Percentiles rank a stretch among this genome's conserved stretches.
Conservation (phyloP, 2,797 vertebrate species). For the Crocidura indochinensis region DNA sequence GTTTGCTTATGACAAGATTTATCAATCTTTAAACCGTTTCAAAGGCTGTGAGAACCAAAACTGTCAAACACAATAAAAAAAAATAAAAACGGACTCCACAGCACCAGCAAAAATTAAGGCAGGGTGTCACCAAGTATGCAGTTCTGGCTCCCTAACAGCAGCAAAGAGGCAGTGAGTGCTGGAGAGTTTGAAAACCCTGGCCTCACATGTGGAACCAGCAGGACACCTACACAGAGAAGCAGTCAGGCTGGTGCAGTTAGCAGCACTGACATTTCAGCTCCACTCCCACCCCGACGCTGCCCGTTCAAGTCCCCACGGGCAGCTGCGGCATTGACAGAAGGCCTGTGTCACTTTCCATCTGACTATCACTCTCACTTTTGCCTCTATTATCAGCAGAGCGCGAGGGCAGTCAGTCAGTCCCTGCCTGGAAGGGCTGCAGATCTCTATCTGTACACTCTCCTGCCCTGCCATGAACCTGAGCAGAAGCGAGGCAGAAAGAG, state of each 20-base stretch:
- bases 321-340: conserved; percentile 90
- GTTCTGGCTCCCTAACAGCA: conserved; percentile 48
- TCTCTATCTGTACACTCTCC: conserved; percentile 90
- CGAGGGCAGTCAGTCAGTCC: conserved; percentile 90
- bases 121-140: conserved; percentile 74
- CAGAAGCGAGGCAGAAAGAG: conserved; percentile 51
- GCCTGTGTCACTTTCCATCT: conserved; percentile 92
- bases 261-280: conserved; percentile 94
- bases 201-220: conserved; percentile 88
- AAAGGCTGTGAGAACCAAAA: conserved; percentile 80
- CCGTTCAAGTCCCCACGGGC: conserved; percentile 90
- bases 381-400: conserved; percentile 89
- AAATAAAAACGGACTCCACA: conserved; percentile 40
- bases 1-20: conserved; percentile 83
- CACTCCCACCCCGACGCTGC: conserved; percentile 81
- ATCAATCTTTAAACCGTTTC: conserved; percentile 82
- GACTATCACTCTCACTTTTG: conserved; percentile 90
- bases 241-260: conserved; percentile 89
- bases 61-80: conserved; percentile 83
- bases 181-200: conserved; percentile 18
- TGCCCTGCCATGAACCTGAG: conserved; percentile 91
- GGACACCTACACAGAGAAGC: conserved; percentile 87
- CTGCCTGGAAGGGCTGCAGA: conserved; percentile 90
- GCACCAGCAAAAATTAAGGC: conserved; percentile 81
- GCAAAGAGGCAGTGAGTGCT: conserved; percentile 57